These are phyloP conservation scores for Drosophila guanche DNA, from an alignment of 1,140 invertebrate genomes.

Conservation along the genomic window DNA sequence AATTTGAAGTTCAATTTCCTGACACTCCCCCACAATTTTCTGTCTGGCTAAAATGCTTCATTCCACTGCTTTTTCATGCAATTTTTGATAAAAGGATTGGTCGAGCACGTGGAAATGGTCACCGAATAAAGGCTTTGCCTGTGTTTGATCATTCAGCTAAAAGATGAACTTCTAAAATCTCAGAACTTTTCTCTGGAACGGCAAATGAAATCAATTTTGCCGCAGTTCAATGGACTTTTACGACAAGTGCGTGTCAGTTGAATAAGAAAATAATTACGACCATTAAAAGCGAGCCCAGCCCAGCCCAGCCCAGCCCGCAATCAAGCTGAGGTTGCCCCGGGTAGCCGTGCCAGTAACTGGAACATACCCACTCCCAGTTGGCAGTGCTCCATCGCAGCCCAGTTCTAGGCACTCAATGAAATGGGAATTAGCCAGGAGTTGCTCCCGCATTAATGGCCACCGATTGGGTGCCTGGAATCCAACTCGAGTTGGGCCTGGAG, in stretches of 20 bases:
- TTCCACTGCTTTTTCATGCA: too few species aligned
- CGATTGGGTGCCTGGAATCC: conserved; percentile 22
- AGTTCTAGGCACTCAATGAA: conserved; percentile 53
- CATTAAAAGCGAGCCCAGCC: conserved; percentile 35
- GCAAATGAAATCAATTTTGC: conserved; percentile 63
- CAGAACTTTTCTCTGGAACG: too few species aligned
- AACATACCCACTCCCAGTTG: not conserved
- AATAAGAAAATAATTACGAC: conserved; percentile 67
- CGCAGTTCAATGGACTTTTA: conserved; percentile 62
- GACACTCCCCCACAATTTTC: too few species aligned
- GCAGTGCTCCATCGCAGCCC: not conserved
- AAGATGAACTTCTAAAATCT: too few species aligned
- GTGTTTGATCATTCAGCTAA: too few species aligned
- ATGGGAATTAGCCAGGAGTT: conserved; percentile 23
- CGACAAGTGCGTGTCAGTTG: conserved; percentile 61
- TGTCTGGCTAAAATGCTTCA: too few species aligned
- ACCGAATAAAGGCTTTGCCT: too few species aligned
- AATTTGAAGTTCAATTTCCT: too few species aligned
- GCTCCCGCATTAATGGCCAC: conserved; percentile 23
- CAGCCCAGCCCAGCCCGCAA: not conserved
- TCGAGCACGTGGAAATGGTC: too few species aligned
- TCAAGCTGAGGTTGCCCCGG: conserved; percentile 18
- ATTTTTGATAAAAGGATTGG: too few species aligned
- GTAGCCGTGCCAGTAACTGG: conserved; percentile 28
- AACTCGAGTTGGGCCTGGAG: conserved; percentile 1